A percentile compares a stretch with the other conserved stretches of the same genome.
These are phyloP conservation scores for Drosophila dunni DNA, from an alignment of 1,140 invertebrate species.

Conservation along the genomic window DNA sequence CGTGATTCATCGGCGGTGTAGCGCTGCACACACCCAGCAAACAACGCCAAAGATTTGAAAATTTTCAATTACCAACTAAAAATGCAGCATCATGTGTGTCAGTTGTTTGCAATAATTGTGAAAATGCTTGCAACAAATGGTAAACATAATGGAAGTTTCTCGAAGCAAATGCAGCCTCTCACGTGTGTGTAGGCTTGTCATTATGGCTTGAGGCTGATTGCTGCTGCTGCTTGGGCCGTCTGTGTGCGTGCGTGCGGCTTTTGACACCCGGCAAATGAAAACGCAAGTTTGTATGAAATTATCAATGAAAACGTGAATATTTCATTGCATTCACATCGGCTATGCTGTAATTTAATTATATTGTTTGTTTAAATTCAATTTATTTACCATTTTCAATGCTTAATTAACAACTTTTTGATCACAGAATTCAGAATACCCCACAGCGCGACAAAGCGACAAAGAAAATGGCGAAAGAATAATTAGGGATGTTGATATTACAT, in stretches of 20 bases:
- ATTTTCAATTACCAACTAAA: not conserved
- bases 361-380: constrained; percentile 16
- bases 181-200: constrained; percentile 56
- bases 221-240: constrained; percentile 19
- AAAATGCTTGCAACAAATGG: constrained; percentile 4
- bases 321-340: constrained; percentile 7
- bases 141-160: constrained; percentile 44
- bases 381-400: constrained; percentile 74
- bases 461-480: constrained; percentile 69
- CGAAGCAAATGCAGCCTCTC: constrained; percentile 41
- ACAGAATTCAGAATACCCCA: constrained; percentile 71
- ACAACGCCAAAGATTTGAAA: constrained; percentile 22
- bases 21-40: constrained; percentile 30
- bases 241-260: constrained; percentile 36
- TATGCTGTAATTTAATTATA: constrained; percentile 51
- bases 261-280: constrained; percentile 77
- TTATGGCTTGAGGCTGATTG: constrained; percentile 31
- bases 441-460: constrained; percentile 70
- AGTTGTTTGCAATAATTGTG: not conserved
- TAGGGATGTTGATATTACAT: constrained; percentile 16
- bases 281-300: constrained; percentile 46
- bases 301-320: constrained; percentile 62
- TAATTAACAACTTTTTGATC: constrained; percentile 72
- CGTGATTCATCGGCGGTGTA: constrained; percentile 49
- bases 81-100: constrained; percentile 2